Percentiles rank a stretch among this genome's conserved stretches.
Evolutionary conservation across 2,888 invertebrate species (phyloP).

Genomic region (Zygaena filipendulae): DNA sequence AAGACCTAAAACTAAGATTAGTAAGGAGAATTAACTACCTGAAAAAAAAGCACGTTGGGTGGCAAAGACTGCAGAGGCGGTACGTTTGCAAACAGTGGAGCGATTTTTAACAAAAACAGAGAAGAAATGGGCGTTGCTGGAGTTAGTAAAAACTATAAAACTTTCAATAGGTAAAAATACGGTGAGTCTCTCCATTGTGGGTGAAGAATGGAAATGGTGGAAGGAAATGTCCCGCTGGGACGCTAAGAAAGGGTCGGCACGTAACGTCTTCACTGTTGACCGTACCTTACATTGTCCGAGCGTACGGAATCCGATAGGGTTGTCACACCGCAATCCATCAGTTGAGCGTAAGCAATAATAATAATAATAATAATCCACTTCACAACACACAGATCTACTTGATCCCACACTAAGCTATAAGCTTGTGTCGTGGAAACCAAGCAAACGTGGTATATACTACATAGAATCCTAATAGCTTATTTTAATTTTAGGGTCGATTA

Average conservation of each 20-base stretch:
- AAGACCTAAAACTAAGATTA: conserved; percentile 8
- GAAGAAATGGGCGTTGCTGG: conserved; percentile 32
- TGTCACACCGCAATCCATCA: too few species aligned
- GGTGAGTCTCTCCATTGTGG: too few species aligned
- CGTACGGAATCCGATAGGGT: conserved; percentile 31
- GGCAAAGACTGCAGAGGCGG: conserved; percentile 44
- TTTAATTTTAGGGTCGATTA: too few species aligned
- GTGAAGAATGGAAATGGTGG: too few species aligned
- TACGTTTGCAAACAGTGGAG: conserved; percentile 51
- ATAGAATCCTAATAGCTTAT: too few species aligned
- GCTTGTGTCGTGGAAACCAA: too few species aligned
- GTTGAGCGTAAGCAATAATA: too few species aligned
- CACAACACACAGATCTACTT: too few species aligned
- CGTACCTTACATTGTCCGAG: conserved; percentile 20
- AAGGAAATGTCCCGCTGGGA: conserved; percentile 51
- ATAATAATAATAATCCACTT: too few species aligned
- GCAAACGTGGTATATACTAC: too few species aligned
- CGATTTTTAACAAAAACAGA: conserved; percentile 33
- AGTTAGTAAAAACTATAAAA: conserved; percentile 29
- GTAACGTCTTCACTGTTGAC: conserved; percentile 51
- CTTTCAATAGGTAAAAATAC: conserved; percentile 32
- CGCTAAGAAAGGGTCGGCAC: conserved; percentile 25
- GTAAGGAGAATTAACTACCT: conserved; percentile 7
- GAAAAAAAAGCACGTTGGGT: conserved; percentile 37
- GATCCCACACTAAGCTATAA: too few species aligned